Evolutionary conservation across 2,113 vertebrate species (phyloP), one percentile per base, ranked within the genome.

Genomic region (Tonatia bakeri): DNA sequence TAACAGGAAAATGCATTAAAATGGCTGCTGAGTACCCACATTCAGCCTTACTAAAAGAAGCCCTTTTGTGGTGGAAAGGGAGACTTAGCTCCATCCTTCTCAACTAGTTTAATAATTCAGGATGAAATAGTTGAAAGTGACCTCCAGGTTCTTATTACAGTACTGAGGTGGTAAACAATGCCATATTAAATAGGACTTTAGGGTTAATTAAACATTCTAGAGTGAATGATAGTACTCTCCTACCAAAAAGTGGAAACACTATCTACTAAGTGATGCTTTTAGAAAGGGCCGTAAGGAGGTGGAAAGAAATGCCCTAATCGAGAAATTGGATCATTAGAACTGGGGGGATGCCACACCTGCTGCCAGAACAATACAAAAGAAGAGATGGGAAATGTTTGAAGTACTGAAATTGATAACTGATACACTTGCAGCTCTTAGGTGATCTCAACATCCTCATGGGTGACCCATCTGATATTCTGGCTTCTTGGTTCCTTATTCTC

Each of bases 321-420:
- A 73, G 52, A 82, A 92, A 72, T 61, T 9, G 67, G 54, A 97
- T 76, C 45, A 72, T 61, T 20, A 90, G 61, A 97, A 88, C 38
- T 47, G 4, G 40, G 24, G 2, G 2, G 13, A 14, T 47, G 20
- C 26, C 17, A 45, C 8, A 59, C 9, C 52, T 92, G 15, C 45
- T 95, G 28, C 45, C 40, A 79, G 22, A 59, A 73, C 28, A 50
- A 50, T 76, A n/a, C 43, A 82, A n/a, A 85, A 94, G 85, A 56
- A 82, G n/a, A 61, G 73, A 45, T 17, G 10, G 87, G 45, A 40
- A 36, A 10, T 7, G 3, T 81, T 17, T 16, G 65, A 89, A 90
- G 80, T n/a, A 20, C 80, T 81, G 8, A 91, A 83, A 52, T 52
- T 43, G 33, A n/a, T 36, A 69, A 77, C 75, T 75, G 26, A 17